phyloP scores from a whole-genome alignment of 2,797 vertebrate genomes.

The Sus cebifrons region DNA sequence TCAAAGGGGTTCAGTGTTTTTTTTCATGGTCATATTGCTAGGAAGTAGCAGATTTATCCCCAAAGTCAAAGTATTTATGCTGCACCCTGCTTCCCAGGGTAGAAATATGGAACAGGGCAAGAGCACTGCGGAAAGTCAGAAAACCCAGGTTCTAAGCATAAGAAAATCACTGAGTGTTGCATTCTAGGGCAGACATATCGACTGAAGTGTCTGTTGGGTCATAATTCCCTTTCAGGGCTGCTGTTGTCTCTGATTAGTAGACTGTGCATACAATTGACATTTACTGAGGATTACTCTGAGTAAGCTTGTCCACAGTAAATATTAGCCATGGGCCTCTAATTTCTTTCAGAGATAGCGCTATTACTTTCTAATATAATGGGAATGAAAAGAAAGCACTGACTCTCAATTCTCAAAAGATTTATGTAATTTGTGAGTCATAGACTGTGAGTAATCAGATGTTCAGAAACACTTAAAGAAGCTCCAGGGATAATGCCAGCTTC shows the following conservation, averaged over 20 bases:
- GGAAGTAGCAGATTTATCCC: neutral
- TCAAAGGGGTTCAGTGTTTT: neutral
- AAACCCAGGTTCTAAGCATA: conserved; percentile 18
- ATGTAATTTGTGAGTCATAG: conserved; percentile 70
- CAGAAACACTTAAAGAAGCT: conserved; percentile 60
- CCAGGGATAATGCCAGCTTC: conserved; percentile 15
- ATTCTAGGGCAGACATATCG: neutral
- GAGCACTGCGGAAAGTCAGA: neutral
- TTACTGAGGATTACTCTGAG: conserved; percentile 47
- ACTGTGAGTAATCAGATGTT: conserved; percentile 77
- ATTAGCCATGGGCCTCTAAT: conserved; percentile 46
- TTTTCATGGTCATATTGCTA: neutral
- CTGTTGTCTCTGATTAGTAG: conserved; percentile 41
- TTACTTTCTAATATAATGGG: conserved; percentile 66
- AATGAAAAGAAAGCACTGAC: conserved; percentile 61
- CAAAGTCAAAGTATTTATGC: conserved; percentile 1
- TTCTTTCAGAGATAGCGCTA: conserved; percentile 58
- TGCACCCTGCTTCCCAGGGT: neutral
- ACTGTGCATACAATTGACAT: conserved; percentile 31
- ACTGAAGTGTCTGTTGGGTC: neutral
- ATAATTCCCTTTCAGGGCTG: conserved; percentile 41
- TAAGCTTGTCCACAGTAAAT: conserved; percentile 45
- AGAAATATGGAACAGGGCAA: neutral
- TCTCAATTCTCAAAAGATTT: conserved; percentile 70
- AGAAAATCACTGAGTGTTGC: conserved; percentile 6